These are phyloP conservation scores for Poecilobothrus nobilitatus DNA, from an alignment of 2,888 invertebrate genomes.

Conservation along the genomic window DNA sequence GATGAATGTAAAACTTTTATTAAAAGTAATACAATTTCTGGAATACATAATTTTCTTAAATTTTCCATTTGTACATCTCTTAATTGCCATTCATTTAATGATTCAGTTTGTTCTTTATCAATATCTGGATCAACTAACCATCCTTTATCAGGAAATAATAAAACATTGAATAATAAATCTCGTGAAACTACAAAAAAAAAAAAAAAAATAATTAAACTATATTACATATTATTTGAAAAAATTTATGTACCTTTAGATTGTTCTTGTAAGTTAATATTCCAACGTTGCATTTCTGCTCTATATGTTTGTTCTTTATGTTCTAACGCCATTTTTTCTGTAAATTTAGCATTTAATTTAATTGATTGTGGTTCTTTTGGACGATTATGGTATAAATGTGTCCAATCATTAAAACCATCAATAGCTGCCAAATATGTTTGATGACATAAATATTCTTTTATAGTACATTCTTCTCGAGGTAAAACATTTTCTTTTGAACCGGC, in stretches of 20 bases:
- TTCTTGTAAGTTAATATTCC: conserved; percentile 60
- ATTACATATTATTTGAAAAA: neutral
- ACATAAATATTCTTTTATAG: conserved; percentile 75
- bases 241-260: conserved; percentile 55
- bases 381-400: conserved; percentile 77
- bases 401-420: conserved; percentile 78
- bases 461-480: conserved; percentile 45
- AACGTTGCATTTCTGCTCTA: conserved; percentile 66
- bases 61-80: conserved; percentile 55
- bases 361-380: conserved; percentile 62
- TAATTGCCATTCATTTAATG: conserved; percentile 50
- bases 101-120: conserved; percentile 44
- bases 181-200: conserved; percentile 58
- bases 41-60: conserved; percentile 72
- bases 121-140: conserved; percentile 72
- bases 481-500: conserved; percentile 44
- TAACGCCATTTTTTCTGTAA: conserved; percentile 79
- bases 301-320: conserved; percentile 77
- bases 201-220: neutral
- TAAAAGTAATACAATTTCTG: conserved; percentile 70
- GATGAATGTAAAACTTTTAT: conserved; percentile 70
- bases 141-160: conserved; percentile 81
- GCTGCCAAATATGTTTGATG: conserved; percentile 81
- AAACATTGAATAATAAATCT: conserved; percentile 72
- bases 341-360: conserved; percentile 54